phyloP scores from a whole-genome alignment of 2,113 vertebrate species.

The Ardeotis arabs region DNA sequence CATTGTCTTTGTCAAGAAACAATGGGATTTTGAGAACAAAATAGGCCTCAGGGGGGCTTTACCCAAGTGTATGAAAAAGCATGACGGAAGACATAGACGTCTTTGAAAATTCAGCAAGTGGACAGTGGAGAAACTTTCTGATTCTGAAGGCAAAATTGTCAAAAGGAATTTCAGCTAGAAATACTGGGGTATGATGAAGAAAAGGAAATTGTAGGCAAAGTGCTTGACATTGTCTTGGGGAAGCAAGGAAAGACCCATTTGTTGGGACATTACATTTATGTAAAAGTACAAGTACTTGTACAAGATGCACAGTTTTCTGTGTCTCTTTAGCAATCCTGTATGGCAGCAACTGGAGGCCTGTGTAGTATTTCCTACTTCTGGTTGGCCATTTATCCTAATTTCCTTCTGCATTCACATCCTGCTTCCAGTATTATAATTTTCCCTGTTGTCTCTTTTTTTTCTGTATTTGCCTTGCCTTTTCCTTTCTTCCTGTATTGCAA shows the following conservation, averaged over 20 bases:
- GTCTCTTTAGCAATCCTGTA: not conserved
- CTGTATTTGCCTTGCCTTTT: not conserved
- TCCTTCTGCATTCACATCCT: not conserved
- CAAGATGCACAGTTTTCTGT: not conserved
- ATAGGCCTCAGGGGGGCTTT: not conserved
- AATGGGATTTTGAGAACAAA: not conserved
- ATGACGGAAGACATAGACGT: accelerated
- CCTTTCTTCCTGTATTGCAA: not conserved
- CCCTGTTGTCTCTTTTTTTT: not conserved
- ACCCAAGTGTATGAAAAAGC: not conserved
- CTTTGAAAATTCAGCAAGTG: not conserved
- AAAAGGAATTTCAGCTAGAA: not conserved
- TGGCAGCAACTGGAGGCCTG: not conserved
- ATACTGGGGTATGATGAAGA: not conserved
- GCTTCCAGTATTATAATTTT: not conserved
- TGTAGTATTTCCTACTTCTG: not conserved
- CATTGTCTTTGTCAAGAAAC: not conserved
- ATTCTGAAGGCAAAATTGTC: not conserved
- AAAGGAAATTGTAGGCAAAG: not conserved
- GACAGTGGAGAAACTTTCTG: not conserved
- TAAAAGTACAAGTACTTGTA: not conserved
- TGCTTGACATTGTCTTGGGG: not conserved
- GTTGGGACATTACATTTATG: not conserved
- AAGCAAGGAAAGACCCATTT: not conserved
- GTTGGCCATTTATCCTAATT: not conserved